Conservation (phyloP, 2,113 vertebrate genomes). For the Cettia cetti region DNA sequence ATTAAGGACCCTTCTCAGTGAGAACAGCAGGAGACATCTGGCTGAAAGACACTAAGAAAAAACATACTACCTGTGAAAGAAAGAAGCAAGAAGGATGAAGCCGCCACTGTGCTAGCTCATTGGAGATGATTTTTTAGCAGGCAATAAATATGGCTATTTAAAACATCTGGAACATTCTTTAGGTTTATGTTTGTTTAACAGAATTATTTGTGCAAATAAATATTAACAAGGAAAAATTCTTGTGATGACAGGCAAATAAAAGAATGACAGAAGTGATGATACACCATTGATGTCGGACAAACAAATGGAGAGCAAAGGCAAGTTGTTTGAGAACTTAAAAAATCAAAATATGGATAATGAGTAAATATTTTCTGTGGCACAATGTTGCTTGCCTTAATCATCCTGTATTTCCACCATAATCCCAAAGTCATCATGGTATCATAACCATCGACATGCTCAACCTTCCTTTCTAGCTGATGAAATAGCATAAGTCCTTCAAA, state of each 20-base stretch:
- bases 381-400: background rate
- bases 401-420: background rate
- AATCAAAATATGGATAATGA: background rate
- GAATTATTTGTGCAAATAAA: background rate
- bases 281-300: fast-evolving
- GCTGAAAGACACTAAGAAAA: background rate
- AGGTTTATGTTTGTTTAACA: background rate
- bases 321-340: background rate
- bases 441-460: background rate
- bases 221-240: background rate
- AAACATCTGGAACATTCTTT: background rate
- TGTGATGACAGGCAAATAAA: background rate
- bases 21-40: background rate
- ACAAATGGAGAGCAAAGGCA: background rate
- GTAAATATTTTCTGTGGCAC: background rate
- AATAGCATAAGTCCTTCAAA: background rate
- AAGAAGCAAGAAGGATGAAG: background rate
- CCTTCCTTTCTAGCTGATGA: background rate
- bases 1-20: background rate
- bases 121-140: background rate
- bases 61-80: background rate
- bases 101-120: background rate
- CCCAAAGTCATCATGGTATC: background rate
- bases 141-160: background rate
- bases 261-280: background rate